Evolutionary conservation across 92 coral and sea anemone genomes (phyloP).

Genomic region (Ricordea florida): DNA sequence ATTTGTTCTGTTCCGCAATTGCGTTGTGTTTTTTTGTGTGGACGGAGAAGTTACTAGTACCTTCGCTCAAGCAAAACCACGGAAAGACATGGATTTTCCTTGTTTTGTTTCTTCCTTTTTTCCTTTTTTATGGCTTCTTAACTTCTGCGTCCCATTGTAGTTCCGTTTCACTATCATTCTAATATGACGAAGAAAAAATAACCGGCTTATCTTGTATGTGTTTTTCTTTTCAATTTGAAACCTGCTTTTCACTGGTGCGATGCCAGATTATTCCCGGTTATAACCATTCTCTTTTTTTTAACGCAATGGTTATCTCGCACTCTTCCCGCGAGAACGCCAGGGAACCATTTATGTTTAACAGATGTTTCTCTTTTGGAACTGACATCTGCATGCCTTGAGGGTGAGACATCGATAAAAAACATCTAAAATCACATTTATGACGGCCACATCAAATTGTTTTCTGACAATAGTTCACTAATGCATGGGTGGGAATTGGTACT

Average conservation of each 20-base stretch:
- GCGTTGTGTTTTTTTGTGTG: slow-evolving; percentile 12
- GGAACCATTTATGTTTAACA: slow-evolving; percentile 24
- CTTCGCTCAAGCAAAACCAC: neutral
- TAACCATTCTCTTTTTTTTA: neutral
- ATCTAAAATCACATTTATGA: slow-evolving; percentile 39
- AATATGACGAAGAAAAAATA: no score
- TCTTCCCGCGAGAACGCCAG: neutral
- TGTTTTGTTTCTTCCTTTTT: no score
- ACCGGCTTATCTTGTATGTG: no score
- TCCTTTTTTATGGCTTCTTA: no score
- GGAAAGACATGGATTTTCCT: no score
- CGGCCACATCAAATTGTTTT: slow-evolving; percentile 47
- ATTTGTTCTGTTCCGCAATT: slow-evolving; percentile 18
- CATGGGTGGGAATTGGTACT: slow-evolving; percentile 12
- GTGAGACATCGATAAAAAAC: slow-evolving; percentile 36
- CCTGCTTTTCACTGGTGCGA: no score
- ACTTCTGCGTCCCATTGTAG: no score
- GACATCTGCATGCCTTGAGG: slow-evolving; percentile 58
- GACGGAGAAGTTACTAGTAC: neutral
- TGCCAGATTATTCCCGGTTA: no score
- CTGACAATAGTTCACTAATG: slow-evolving; percentile 46
- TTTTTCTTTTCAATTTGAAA: no score
- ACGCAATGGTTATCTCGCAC: slow-evolving; percentile 3
- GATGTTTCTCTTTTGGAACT: slow-evolving; percentile 18
- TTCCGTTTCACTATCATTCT: no score